Evolutionary conservation across 2,797 vertebrate species (phyloP).

Genomic region (Sylvilagus floridanus): DNA sequence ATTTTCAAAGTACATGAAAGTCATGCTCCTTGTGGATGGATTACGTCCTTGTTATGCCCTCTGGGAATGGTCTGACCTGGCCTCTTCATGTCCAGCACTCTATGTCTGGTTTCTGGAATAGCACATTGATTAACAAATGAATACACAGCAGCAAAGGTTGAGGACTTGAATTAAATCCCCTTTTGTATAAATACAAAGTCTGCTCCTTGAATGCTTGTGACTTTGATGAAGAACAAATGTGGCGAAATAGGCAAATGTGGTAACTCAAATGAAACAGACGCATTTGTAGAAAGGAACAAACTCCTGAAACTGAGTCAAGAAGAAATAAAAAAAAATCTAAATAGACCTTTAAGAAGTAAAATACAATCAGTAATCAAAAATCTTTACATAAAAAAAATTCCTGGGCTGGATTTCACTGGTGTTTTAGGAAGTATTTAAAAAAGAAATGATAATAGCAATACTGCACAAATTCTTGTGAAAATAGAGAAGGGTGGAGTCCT

Average conservation of each 20-base stretch:
- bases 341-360: not conserved
- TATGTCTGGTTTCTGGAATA: not conserved
- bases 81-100: not conserved
- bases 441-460: not conserved
- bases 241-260: not conserved
- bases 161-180: not conserved
- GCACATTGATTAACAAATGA: not conserved
- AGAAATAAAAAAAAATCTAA: not conserved
- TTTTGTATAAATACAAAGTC: not conserved
- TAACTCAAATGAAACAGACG: not conserved
- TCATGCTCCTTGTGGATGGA: not conserved
- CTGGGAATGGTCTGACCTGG: not conserved
- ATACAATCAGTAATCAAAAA: not conserved
- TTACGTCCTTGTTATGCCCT: not conserved
- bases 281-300: not conserved
- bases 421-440: not conserved
- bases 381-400: not conserved
- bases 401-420: not conserved
- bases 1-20: slow-evolving; percentile 29
- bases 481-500: not conserved
- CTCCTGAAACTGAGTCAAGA: not conserved
- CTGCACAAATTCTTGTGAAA: not conserved
- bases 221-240: not conserved
- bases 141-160: not conserved
- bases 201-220: not conserved